Evolutionary conservation across 2,888 invertebrate genomes (phyloP).

Genomic region (Fabriciana adippe): DNA sequence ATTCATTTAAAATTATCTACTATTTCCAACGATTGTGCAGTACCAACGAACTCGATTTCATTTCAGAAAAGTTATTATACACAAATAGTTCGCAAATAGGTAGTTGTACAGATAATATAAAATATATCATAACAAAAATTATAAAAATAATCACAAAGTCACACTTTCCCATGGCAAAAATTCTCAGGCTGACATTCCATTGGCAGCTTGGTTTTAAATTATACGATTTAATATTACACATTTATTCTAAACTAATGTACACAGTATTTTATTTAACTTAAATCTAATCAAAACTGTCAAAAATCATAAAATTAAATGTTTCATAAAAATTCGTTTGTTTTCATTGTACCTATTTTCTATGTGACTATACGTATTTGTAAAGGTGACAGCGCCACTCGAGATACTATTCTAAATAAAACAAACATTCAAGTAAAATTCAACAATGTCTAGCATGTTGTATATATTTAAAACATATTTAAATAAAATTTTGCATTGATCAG

Average conservation of each 20-base stretch:
- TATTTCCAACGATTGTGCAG: conserved; percentile 71
- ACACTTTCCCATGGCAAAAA: conserved; percentile 37
- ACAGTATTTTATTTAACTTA: conserved; percentile 50
- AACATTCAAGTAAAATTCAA: conserved; percentile 6
- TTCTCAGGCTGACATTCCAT: conserved; percentile 32
- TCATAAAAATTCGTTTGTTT: conserved; percentile 57
- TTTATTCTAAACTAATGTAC: conserved; percentile 48
- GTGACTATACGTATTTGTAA: conserved; percentile 26
- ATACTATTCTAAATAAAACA: conserved; percentile 1
- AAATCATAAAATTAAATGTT: conserved; percentile 50
- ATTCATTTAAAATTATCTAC: conserved; percentile 59
- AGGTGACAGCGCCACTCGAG: conserved; percentile 9
- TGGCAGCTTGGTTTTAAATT: conserved; percentile 34
- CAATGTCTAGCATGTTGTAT: conserved; percentile 2
- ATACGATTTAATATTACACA: conserved; percentile 39
- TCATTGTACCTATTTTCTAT: conserved; percentile 54
- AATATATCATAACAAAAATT: conserved; percentile 38
- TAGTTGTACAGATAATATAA: conserved; percentile 34
- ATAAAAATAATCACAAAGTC: conserved; percentile 37
- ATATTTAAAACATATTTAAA: conserved; percentile 6
- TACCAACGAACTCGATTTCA: conserved; percentile 53
- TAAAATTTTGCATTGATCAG: conserved; percentile 2
- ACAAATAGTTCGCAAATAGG: conserved; percentile 23
- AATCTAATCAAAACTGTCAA: conserved; percentile 52
- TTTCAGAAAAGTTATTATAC: conserved; percentile 32